Evolutionary conservation across 2,888 invertebrate species (phyloP), one percentile per base, ranked within the genome.

Genomic region (Dynastes hyllus): DNA sequence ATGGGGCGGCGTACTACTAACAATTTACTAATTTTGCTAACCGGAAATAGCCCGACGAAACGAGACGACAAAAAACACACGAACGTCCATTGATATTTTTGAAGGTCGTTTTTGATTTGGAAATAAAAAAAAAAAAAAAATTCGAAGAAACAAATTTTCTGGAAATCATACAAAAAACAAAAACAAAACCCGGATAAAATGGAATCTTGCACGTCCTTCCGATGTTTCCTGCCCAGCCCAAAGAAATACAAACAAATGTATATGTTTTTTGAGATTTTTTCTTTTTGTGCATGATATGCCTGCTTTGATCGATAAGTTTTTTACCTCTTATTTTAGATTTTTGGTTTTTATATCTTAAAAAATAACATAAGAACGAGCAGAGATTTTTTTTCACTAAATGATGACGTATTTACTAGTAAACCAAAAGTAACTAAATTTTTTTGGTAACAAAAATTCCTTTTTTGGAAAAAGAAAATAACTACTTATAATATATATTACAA

Each of bases 1-100:
- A 94, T 94, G 94, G 94, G 94, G 94, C 94, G 92, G 92, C 94
- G 94, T 94, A 93, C 93, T 92, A 91, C 84, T 86, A 84, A 85
- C 83, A 4, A 16, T 16, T 32, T 5, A 63, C 63, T 63, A 63
- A 32, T 27, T 63, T 29, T 29, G 13, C 27, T 63, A 63, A 63
- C 16, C 55, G n/a, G 55, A 58, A 58, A 58, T 6, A 58, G 8
- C 22, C 16, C 16, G 22, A 58, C 22, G 8, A 53, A n/a, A 53
- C n/a, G 16, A 51, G 81, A 83, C 51, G 27, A 70, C 53, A 85
- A 80, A 89, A 53, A 85, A 84, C 83, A 82, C 79, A 83, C 84
- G 87, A 89, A 91, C 91, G 91, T 90, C 91, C 91, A 91, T 89
- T 91, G 91, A 90, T 90, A 58, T 90, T 91, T 91, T 91, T 93